These are phyloP conservation scores for Mesorhabditis belari DNA, from an alignment of 2,888 invertebrate genomes.

Conservation along the genomic window DNA sequence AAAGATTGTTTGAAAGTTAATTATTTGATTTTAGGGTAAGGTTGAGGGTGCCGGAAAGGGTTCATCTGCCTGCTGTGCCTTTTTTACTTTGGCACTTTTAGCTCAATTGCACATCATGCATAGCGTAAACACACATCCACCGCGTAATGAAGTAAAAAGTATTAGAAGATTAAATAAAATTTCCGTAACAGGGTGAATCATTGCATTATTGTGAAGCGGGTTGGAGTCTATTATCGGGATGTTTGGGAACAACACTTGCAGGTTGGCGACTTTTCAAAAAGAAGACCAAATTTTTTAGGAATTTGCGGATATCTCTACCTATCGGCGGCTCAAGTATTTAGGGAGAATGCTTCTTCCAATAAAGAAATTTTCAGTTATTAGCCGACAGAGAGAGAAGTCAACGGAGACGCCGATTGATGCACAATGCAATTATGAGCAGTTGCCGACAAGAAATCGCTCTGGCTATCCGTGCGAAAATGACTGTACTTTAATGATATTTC, in stretches of 20 bases:
- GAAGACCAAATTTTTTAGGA: not conserved
- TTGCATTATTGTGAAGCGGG: slow-evolving; percentile 20
- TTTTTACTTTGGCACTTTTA: not conserved
- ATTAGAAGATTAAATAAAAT: not conserved
- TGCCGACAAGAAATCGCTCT: slow-evolving; percentile 31
- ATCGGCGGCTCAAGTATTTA: not conserved
- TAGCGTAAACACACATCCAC: not conserved
- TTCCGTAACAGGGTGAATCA: slow-evolving; percentile 3
- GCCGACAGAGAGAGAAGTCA: slow-evolving; percentile 61
- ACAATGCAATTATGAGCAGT: slow-evolving; percentile 28
- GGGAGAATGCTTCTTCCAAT: no score
- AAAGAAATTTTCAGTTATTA: no score
- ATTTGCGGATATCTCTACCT: not conserved
- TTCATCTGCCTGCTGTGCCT: not conserved
- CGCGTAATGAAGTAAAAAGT: not conserved
- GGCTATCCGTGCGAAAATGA: slow-evolving; percentile 32
- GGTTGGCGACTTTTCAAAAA: not conserved
- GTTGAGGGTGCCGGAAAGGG: not conserved
- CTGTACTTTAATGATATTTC: slow-evolving; percentile 19
- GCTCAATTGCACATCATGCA: slow-evolving; percentile 1
- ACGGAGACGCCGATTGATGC: slow-evolving; percentile 57
- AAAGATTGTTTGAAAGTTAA: no score
- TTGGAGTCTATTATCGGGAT: slow-evolving; percentile 21
- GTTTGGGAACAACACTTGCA: not conserved
- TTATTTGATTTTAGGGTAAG: no score